Base-by-base conservation (phyloP, 2,797 vertebrate species). In the Pseudomugil tenellus region DNA sequence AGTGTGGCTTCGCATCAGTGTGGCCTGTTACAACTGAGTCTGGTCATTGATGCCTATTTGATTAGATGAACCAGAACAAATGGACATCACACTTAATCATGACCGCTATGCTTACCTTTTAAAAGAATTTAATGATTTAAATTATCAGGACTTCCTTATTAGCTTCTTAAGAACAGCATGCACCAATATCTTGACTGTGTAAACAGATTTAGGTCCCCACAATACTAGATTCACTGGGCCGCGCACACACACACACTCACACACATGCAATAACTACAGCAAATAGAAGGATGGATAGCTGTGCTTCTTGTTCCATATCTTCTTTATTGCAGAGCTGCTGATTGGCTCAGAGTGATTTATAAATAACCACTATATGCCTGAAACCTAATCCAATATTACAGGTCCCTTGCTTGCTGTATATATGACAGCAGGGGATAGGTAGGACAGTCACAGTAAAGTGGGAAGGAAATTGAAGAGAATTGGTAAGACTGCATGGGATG, bases 381-480 rank as follows among this genome's bases (percentile, higher is more conserved):
- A 86, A 72, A 64, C 48, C 21, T 62, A 37, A 53, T 77, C 63
- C 67, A 54, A 68, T 46, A 35, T 58, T 63, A 70, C 28, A 10
- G 56, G 59, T 73, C 65, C 39, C 34, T 64, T 69, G 72, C 28
- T 63, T 65, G 58, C 55, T 63, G 49, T 58, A 61, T 67, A 70
- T 65, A 23, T 39, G 43, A 68, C 86, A 81, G 78, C 65, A 49
- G 84, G 86, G 70, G 86, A 71, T 25, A 23, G 59, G 39, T 58
- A 71, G 61, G 63, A 53, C 0, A 51, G 64, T 74, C 46, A 16
- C 34, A 23, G 51, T 67, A 74, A 76, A 78, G 80, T 51, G 62
- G 54, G 41, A 26, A 85, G 87, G 78, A 92, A 85, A 91, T 90
- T 89, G 83, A 81, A 86, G 80, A 31, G 83, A 92, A 90, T 89